Evolutionary conservation across 2,888 invertebrate genomes (phyloP), one percentile per base, ranked within the genome.

Genomic region (Fabriciana adippe): DNA sequence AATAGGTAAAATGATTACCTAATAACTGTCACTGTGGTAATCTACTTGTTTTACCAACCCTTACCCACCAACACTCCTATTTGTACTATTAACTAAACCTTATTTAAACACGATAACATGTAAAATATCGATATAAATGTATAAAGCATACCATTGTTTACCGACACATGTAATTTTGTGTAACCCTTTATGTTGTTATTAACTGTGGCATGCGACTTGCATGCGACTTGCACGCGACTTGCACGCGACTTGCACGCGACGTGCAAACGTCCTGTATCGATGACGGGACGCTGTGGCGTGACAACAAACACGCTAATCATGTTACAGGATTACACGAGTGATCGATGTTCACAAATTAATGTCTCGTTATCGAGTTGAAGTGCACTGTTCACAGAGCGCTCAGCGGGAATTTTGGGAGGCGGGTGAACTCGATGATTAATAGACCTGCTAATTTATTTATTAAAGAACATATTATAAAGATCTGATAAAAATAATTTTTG

Each of bases 331-430:
- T 79, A 79, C 74, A 68, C 63, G 60, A 65, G 64, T 80, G 80
- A 81, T 82, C 76, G 80, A 80, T 81, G 79, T 76, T 72, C 70
- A 64, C 77, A 74, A 76, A 79, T 79, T 79, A 78, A 76, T 75
- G 74, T 66, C 72, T 73, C 68, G 76, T 79, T 78, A 79, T 79
- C 80, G 51, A 54, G 53, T 15, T 35, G 8, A 57, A 60, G 54
- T 56, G 57, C 13, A 18, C 6, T 18, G 3, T 18, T 35, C 55
- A 41, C 41, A 41, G 35, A 55, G 55, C 55, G 55, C 16, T 55
- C 35, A 41, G 35, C 35, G 35, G 11, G 35, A 41, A 41, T 41
- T 41, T 41, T 11, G 35, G 35, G 35, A 41, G 35, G 35, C 35
- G 35, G 35, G 0, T 41, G 11, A 41, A 41, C 35, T 41, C 35